Percentiles rank a stretch among this genome's conserved stretches.
Evolutionary conservation across 2,797 vertebrate species (phyloP).

Genomic region (Poeciliopsis turneri): DNA sequence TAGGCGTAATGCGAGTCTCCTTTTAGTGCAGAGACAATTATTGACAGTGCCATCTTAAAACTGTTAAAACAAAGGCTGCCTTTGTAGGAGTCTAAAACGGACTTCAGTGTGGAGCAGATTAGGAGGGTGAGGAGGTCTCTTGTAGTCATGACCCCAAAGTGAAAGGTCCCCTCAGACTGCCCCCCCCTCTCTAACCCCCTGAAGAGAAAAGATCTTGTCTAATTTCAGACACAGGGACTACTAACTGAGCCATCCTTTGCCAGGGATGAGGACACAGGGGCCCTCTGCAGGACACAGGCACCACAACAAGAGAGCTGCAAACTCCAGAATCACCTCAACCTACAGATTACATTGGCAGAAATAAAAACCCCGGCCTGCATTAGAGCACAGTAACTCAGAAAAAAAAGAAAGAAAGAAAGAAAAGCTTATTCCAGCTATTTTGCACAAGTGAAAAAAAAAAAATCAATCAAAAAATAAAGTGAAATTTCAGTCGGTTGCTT

Average conservation of each 20-base stretch:
- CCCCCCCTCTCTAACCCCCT: not conserved
- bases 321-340: not conserved
- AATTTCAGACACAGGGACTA: slow-evolving; percentile 54
- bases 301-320: slow-evolving; percentile 36
- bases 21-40: not conserved
- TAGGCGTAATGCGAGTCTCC: not conserved
- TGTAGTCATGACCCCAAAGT: slow-evolving; percentile 53
- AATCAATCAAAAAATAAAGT: not conserved
- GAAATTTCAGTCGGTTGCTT: slow-evolving; percentile 12
- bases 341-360: not conserved
- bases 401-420: too few species aligned
- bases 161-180: slow-evolving; percentile 50
- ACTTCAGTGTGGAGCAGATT: slow-evolving; percentile 50
- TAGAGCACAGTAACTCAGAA: not conserved
- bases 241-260: slow-evolving; percentile 50
- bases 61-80: slow-evolving; percentile 49
- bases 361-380: not conserved
- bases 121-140: slow-evolving; percentile 36
- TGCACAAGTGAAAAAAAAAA: not conserved
- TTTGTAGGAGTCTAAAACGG: slow-evolving; percentile 44
- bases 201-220: slow-evolving; percentile 59
- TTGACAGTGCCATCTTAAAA: slow-evolving; percentile 12
- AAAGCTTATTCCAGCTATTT: not conserved
- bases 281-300: slow-evolving; percentile 60
- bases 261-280: slow-evolving; percentile 51